phyloP scores from a whole-genome alignment of 2,113 vertebrate genomes.

The Lutjanus erythropterus region DNA sequence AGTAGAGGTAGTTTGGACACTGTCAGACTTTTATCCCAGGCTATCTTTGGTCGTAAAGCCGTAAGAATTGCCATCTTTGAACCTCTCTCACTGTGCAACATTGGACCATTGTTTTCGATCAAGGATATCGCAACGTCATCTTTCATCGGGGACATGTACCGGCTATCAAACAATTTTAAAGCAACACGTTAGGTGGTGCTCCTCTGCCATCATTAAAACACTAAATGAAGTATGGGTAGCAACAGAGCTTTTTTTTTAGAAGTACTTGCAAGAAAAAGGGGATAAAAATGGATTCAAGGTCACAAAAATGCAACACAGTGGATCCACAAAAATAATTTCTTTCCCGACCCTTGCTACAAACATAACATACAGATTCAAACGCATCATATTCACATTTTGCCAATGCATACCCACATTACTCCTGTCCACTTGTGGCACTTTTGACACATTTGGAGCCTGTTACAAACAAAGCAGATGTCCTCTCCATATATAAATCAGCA shows the following conservation, averaged over 20 bases:
- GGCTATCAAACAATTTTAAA: too few species aligned
- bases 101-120: too few species aligned
- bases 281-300: background rate
- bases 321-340: background rate
- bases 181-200: background rate
- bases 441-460: conserved; percentile 29
- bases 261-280: background rate
- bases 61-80: too few species aligned
- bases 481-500: conserved; percentile 19
- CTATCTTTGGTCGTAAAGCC: too few species aligned
- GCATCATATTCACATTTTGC: background rate
- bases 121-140: too few species aligned
- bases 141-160: too few species aligned
- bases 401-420: background rate
- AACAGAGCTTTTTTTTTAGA: too few species aligned
- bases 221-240: background rate
- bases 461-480: conserved; percentile 26
- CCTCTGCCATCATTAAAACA: background rate
- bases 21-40: too few species aligned
- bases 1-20: too few species aligned
- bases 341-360: background rate
- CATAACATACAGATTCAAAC: background rate
- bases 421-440: background rate
- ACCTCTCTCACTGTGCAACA: too few species aligned
- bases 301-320: background rate